Evolutionary conservation across 2,113 vertebrate species (phyloP).

Genomic region (Progne subis): DNA sequence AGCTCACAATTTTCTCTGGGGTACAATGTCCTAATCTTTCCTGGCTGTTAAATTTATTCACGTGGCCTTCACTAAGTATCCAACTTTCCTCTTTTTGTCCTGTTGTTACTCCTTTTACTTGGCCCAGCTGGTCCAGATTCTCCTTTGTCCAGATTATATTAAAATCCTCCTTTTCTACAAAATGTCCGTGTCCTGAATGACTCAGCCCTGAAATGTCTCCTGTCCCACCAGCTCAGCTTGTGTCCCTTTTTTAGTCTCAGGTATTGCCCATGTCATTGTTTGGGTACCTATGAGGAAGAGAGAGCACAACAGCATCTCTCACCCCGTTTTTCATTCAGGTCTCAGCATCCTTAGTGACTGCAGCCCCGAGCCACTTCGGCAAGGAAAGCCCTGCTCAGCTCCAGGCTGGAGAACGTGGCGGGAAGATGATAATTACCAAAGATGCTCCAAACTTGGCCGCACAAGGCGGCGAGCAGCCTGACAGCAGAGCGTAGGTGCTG

Average conservation of each 20-base stretch:
- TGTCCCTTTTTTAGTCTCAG: neutral
- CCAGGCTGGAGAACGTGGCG: neutral
- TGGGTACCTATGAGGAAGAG: neutral
- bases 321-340: rapidly evolving
- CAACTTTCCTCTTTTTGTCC: neutral
- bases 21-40: neutral
- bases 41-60: neutral
- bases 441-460: neutral
- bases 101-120: neutral
- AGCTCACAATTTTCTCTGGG: neutral
- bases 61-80: neutral
- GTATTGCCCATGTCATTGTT: neutral
- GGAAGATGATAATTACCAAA: neutral
- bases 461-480: neutral
- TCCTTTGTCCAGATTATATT: neutral
- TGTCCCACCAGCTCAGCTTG: neutral
- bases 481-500: neutral
- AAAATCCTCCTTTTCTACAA: neutral
- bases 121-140: neutral
- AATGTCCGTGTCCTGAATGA: neutral
- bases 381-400: neutral
- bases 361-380: neutral
- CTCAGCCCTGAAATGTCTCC: neutral
- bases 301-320: neutral
- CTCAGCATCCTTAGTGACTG: neutral